A percentile compares a stretch with the other conserved stretches of the same genome.
phyloP scores from a whole-genome alignment of 2,888 invertebrate genomes.

The Mylabris sibirica region DNA sequence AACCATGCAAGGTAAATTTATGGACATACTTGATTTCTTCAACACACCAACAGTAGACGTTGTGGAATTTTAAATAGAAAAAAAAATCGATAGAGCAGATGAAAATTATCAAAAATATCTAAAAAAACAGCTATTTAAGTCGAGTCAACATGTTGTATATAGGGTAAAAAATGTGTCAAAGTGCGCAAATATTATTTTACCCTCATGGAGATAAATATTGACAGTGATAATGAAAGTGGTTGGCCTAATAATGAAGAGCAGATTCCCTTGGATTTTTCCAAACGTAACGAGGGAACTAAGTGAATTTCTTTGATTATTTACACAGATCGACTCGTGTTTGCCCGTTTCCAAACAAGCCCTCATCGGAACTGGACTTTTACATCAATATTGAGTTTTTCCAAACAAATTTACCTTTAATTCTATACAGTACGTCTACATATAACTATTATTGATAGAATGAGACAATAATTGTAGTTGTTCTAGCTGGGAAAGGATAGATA shows the following conservation, averaged over 20 bases:
- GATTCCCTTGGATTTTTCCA: neutral
- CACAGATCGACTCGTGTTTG: neutral
- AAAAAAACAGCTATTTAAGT: neutral
- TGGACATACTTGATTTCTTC: slow-evolving; percentile 16
- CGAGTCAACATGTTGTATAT: neutral
- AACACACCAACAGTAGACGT: neutral
- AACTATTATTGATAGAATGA: neutral
- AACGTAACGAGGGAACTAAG: neutral
- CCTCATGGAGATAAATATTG: slow-evolving; percentile 1
- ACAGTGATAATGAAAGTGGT: neutral
- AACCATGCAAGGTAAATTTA: slow-evolving; percentile 20
- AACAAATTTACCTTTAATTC: neutral
- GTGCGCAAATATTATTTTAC: neutral
- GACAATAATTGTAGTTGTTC: neutral
- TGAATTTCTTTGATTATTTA: neutral
- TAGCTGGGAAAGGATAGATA: neutral
- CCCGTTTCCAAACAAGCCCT: neutral
- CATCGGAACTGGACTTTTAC: neutral
- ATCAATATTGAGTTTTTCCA: neutral
- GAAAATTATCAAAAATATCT: neutral
- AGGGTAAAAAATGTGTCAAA: neutral
- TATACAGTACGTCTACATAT: neutral
- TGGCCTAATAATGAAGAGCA: neutral
- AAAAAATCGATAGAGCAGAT: neutral
- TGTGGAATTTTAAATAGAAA: slow-evolving; percentile 5